Conservation (phyloP, 2,113 vertebrate species). For the Brevimyrus niger region DNA sequence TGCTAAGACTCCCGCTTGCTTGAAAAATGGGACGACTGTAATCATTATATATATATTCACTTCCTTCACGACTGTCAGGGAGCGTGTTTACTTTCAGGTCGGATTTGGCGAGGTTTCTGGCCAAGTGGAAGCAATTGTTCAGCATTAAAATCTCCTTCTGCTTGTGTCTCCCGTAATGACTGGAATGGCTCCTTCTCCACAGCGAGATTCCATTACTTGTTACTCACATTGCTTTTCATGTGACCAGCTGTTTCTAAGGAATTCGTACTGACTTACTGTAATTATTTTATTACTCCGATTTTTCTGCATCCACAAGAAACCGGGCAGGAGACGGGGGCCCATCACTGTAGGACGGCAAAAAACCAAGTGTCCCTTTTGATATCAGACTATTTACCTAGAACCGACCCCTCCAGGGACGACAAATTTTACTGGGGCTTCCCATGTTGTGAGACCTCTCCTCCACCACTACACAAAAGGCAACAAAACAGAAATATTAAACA, state of each 20-base stretch:
- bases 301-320: not conserved
- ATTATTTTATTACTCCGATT: not conserved
- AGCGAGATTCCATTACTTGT: not conserved
- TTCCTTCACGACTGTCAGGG: slow-evolving; percentile 11
- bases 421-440: not conserved
- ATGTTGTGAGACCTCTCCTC: not conserved
- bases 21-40: slow-evolving; percentile 41
- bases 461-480: not conserved
- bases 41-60: slow-evolving; percentile 39
- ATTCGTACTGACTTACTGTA: not conserved
- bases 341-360: not conserved
- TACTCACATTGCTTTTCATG: not conserved
- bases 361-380: not conserved
- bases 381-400: not conserved
- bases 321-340: not conserved
- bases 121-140: slow-evolving; percentile 6
- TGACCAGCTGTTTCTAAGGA: not conserved
- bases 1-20: slow-evolving; percentile 25
- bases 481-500: not conserved
- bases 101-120: slow-evolving; percentile 18
- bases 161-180: not conserved
- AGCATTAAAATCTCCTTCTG: slow-evolving; percentile 1
- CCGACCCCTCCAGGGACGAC: not conserved
- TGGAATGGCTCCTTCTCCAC: not conserved
- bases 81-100: slow-evolving; percentile 20